Base-by-base conservation (phyloP, 1,140 invertebrate genomes). In the Apis laboriosa region DNA sequence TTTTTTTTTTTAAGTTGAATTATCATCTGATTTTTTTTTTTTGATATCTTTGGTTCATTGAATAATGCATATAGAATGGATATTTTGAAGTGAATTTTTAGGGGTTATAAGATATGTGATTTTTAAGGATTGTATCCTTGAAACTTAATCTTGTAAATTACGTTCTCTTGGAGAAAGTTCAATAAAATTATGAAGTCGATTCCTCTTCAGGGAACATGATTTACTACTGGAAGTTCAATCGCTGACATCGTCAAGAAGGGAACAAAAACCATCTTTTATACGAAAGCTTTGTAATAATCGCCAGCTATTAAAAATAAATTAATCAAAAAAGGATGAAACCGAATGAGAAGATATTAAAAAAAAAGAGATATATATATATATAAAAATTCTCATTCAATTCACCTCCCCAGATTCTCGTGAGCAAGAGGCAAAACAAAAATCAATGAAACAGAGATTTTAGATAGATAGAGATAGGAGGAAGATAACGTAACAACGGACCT, bases 401-500 rank as follows among this genome's bases (percentile, higher is more conserved):
- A 67, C 51, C 76, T 24, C 66, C 72, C 58, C 13, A n/a, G 80
- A 51, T 43, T 51, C 24, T 56, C 19, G 76, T 61, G 63, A 75
- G 71, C 64, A 28, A 80, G 53, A 75, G n/a, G 55, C 71, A 75
- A 80, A 63, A 63, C 67, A 79, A 55, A 80, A 77, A 67, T 63
- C 70, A 61, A 49, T 58, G 67, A 66, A 86, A 34, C 53, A 77
- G 64, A 80, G 82, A 74, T 67, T 78, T 64, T 58, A 83, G 58
- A 49, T 72, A 86, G 66, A 80, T 66, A 75, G 63, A 72, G 49
- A 64, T 77, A 73, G 49, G 63, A 78, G 43, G 74, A 68, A 80
- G 75, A 84, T 80, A 86, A 85, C 24, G 79, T 85, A 90, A 88
- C 71, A 90, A 90, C 87, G 86, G 87, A 92, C 86, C 87, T 92